phyloP scores from a whole-genome alignment of 2,888 invertebrate genomes.

The Tipula lateralis region DNA sequence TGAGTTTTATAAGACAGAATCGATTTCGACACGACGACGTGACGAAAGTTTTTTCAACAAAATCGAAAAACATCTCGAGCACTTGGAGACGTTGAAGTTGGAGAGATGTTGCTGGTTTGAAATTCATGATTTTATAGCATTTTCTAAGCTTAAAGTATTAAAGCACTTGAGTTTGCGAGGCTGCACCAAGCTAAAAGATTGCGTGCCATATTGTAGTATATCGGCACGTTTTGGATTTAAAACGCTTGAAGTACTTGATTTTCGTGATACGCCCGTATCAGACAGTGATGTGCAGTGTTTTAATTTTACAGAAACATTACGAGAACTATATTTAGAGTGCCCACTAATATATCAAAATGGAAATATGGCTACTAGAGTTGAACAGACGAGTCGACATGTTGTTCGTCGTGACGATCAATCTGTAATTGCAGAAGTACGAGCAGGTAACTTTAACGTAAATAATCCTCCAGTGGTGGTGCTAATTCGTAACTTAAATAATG shows the following conservation, averaged over 20 bases:
- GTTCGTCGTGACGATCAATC: background rate
- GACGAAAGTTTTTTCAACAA: conserved; percentile 44
- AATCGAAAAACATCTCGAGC: conserved; percentile 43
- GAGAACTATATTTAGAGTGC: conserved; percentile 53
- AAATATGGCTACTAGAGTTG: background rate
- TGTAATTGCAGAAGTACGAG: background rate
- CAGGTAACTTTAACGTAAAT: background rate
- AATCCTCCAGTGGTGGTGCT: background rate
- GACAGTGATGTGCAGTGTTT: conserved; percentile 59
- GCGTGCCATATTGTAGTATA: conserved; percentile 71
- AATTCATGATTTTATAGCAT: conserved; percentile 64
- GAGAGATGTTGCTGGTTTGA: conserved; percentile 71
- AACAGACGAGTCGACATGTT: background rate
- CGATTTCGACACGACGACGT: conserved; percentile 41
- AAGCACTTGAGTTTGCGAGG: conserved; percentile 59
- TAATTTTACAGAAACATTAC: conserved; percentile 51
- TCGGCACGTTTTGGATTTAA: conserved; percentile 65
- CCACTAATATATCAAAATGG: conserved; percentile 38
- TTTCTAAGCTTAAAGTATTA: conserved; percentile 64
- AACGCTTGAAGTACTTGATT: conserved; percentile 50
- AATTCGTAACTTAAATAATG: background rate
- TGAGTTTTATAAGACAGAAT: conserved; percentile 50
- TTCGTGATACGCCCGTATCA: conserved; percentile 55
- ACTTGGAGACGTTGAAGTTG: conserved; percentile 55
- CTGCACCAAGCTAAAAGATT: conserved; percentile 63